Evolutionary conservation across 2,888 invertebrate genomes (phyloP).

Genomic region (Epiblema foenella): DNA sequence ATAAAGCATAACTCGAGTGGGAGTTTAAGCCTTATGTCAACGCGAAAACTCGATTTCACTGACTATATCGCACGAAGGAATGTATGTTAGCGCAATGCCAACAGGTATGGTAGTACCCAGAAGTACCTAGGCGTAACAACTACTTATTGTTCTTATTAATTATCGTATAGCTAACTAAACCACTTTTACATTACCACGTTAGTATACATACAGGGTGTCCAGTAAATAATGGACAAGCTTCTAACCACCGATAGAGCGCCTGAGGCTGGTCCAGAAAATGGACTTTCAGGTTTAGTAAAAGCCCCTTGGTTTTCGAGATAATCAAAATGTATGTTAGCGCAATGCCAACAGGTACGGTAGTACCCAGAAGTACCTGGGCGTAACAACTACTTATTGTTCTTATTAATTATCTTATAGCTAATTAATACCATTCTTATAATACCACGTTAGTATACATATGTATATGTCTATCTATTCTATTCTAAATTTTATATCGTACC

Average conservation of each 20-base stretch:
- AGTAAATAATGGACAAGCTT: too few relatives aligned
- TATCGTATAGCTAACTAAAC: neutral
- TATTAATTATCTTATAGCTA: neutral
- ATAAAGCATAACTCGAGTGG: slow-evolving; percentile 35
- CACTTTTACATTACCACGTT: neutral
- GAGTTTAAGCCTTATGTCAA: slow-evolving; percentile 30
- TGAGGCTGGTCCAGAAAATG: too few relatives aligned
- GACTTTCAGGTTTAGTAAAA: too few relatives aligned
- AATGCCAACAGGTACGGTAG: neutral
- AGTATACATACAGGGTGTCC: too few relatives aligned
- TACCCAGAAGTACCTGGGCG: neutral
- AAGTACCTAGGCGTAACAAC: neutral
- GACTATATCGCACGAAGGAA: slow-evolving; percentile 17
- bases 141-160: neutral
- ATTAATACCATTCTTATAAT: neutral
- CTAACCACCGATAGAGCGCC: too few relatives aligned
- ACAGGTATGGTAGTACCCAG: neutral
- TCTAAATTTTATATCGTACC: too few relatives aligned
- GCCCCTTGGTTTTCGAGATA: too few relatives aligned
- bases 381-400: slow-evolving; percentile 4
- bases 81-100: slow-evolving; percentile 3
- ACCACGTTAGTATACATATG: too few relatives aligned
- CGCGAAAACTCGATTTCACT: slow-evolving; percentile 32
- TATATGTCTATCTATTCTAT: too few relatives aligned
- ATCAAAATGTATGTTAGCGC: slow-evolving; percentile 24